A percentile compares a stretch with the other conserved stretches of the same genome.
phyloP scores from a whole-genome alignment of 1,140 invertebrate genomes.

The Pentalonia nigronervosa region DNA sequence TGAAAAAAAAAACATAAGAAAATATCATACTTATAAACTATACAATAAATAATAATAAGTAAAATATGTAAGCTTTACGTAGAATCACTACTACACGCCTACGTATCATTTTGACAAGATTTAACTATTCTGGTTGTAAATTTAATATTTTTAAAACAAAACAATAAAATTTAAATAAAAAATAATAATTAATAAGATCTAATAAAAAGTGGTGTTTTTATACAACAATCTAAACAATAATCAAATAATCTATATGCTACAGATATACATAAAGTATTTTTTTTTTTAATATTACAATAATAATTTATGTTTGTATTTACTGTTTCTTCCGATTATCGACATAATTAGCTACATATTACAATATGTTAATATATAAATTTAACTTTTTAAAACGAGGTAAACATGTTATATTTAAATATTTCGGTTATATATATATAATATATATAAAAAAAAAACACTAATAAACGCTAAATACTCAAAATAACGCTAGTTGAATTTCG shows the following conservation, averaged over 20 bases:
- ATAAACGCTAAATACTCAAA: slow-evolving; percentile 48
- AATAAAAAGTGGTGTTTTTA: slow-evolving; percentile 15
- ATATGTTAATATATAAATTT: slow-evolving; percentile 16
- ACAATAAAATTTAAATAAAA: slow-evolving; percentile 26
- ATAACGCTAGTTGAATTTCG: slow-evolving; percentile 42
- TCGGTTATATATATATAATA: background rate
- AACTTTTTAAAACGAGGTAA: slow-evolving; percentile 46
- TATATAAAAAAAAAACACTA: background rate
- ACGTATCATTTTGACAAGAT: slow-evolving; percentile 27
- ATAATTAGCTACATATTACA: background rate
- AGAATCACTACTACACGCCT: background rate
- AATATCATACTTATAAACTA: slow-evolving; percentile 30
- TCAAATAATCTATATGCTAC: slow-evolving; percentile 5
- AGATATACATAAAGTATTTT: background rate
- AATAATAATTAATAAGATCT: slow-evolving; percentile 16
- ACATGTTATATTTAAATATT: slow-evolving; percentile 26
- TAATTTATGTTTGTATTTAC: background rate
- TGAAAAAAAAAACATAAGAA: slow-evolving; percentile 19
- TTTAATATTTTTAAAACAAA: background rate
- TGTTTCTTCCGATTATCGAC: background rate
- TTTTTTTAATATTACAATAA: background rate
- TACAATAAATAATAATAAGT: slow-evolving; percentile 35
- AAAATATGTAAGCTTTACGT: slow-evolving; percentile 47
- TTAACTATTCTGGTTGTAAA: background rate
- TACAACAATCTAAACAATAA: slow-evolving; percentile 31